Conservation (phyloP, 1,140 invertebrate genomes). For the Drosophila arawakana region DNA sequence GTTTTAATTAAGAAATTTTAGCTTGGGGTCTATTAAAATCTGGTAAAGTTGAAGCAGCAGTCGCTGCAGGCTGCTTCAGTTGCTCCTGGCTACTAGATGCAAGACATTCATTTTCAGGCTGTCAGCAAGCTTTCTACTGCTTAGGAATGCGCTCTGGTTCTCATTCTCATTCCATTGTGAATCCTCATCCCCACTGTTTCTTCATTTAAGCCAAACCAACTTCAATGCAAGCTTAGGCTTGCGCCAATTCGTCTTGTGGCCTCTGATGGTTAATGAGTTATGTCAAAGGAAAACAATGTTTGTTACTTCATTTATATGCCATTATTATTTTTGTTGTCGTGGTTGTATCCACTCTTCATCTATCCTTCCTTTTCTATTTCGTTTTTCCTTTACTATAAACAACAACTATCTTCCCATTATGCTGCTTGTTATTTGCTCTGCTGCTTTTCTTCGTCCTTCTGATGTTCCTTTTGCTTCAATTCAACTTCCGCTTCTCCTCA, state of each 20-base stretch:
- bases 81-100: constrained; percentile 25
- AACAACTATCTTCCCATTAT: constrained; percentile 61
- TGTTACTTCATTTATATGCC: constrained; percentile 82
- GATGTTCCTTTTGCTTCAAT: constrained; percentile 1
- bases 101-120: constrained; percentile 43
- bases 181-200: constrained; percentile 5
- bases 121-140: constrained; percentile 32
- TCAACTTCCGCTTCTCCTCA: not conserved
- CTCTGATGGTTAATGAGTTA: constrained; percentile 79
- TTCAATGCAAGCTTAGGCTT: constrained; percentile 12
- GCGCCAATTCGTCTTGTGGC: constrained; percentile 42
- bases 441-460: constrained; percentile 19
- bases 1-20: constrained; percentile 81
- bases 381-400: constrained; percentile 29
- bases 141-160: constrained; percentile 6
- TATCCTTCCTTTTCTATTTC: constrained; percentile 15
- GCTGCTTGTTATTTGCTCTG: constrained; percentile 70
- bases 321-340: constrained; percentile 79
- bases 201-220: constrained; percentile 1
- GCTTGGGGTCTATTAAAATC: constrained; percentile 72
- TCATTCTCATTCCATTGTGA: too few relatives aligned
- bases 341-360: constrained; percentile 37
- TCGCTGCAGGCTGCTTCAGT: constrained; percentile 35
- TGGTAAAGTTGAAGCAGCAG: constrained; percentile 28
- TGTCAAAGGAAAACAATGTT: constrained; percentile 82